phyloP scores from a whole-genome alignment of 1,140 invertebrate genomes.

The Steinernema feltiae region DNA sequence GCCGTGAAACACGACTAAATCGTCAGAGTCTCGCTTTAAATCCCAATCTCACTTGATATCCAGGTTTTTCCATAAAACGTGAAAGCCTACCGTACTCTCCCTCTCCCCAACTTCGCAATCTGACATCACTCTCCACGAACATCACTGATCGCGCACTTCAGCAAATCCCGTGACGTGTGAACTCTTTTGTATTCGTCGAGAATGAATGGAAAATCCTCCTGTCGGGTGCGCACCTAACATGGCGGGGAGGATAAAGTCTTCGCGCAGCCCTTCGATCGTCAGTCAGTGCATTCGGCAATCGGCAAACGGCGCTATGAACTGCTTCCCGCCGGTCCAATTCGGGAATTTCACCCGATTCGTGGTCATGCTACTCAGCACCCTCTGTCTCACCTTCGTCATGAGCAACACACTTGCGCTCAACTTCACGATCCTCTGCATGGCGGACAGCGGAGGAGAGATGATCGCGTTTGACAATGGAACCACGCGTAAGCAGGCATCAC shows the following conservation, averaged over 20 bases:
- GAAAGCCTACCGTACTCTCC: too few relatives aligned
- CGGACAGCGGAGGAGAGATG: background rate
- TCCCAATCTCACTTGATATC: too few relatives aligned
- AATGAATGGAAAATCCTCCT: background rate
- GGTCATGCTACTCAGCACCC: background rate
- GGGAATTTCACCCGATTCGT: conserved; percentile 7
- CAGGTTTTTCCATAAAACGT: too few relatives aligned
- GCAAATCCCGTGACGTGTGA: conserved; percentile 1
- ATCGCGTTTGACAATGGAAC: background rate
- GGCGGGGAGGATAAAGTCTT: background rate
- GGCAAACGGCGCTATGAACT: background rate
- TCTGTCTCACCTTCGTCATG: background rate
- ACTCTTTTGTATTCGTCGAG: background rate
- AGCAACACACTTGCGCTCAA: background rate
- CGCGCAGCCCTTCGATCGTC: background rate
- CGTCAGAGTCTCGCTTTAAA: too few relatives aligned
- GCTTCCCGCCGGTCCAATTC: background rate
- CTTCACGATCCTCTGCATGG: conserved; percentile 1
- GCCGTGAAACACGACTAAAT: too few relatives aligned
- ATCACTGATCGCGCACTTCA: background rate
- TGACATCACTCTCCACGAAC: background rate
- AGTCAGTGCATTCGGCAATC: background rate
- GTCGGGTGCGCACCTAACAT: background rate
- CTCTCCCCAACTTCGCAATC: too few relatives aligned
- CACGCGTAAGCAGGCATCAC: background rate